phyloP scores from a whole-genome alignment of 2,797 vertebrate genomes.

The Pangasius krempfi region DNA sequence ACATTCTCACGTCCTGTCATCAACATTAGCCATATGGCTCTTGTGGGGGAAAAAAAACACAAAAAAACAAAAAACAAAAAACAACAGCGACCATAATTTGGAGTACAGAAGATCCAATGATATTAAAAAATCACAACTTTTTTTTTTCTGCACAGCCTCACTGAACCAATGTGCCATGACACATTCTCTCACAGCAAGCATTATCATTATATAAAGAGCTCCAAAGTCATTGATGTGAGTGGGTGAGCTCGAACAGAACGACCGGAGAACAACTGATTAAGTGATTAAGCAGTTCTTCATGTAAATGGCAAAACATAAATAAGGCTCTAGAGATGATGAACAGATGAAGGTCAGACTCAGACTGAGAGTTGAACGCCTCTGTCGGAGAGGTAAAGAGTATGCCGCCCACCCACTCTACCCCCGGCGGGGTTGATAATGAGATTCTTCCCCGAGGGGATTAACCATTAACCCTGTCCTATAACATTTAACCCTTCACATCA shows the following conservation, averaged over 20 bases:
- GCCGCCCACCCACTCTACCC: background rate
- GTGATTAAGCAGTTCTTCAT: slow-evolving; percentile 11
- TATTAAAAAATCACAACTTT: background rate
- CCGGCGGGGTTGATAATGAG: slow-evolving; percentile 23
- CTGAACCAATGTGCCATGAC: background rate
- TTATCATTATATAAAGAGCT: slow-evolving; percentile 14
- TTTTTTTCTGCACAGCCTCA: background rate
- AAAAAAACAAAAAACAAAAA: background rate
- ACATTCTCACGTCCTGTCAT: background rate
- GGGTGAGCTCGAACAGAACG: background rate
- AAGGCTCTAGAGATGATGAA: slow-evolving; percentile 21
- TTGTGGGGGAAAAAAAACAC: no score
- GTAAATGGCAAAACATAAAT: slow-evolving; percentile 24
- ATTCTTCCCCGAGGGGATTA: background rate
- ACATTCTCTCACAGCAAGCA: slow-evolving; percentile 12
- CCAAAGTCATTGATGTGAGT: background rate
- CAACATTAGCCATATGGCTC: slow-evolving; percentile 24
- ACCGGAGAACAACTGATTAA: slow-evolving; percentile 22
- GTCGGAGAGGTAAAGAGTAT: background rate
- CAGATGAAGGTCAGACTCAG: slow-evolving; percentile 10
- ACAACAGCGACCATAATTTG: background rate
- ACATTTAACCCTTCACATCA: slow-evolving; percentile 28
- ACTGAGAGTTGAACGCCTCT: background rate
- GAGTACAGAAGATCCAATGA: background rate
- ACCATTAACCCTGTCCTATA: slow-evolving; percentile 25